phyloP scores from a whole-genome alignment of 2,888 invertebrate species.

The Hydriomena furcata region DNA sequence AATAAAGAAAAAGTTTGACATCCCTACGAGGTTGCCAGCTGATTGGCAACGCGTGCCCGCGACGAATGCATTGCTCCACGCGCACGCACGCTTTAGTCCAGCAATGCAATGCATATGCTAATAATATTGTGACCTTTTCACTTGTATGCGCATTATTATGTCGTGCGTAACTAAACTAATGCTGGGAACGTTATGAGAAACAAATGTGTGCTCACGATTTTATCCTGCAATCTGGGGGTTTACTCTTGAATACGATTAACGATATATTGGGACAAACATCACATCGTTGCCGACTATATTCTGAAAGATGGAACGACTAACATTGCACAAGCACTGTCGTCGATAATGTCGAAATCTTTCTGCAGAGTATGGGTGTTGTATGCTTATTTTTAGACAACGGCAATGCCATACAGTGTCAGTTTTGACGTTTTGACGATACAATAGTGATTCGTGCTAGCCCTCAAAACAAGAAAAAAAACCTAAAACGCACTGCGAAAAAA shows the following conservation, averaged over 20 bases:
- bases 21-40: constrained; percentile 27
- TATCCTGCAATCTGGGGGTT: background rate
- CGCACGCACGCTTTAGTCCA: constrained; percentile 41
- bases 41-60: constrained; percentile 47
- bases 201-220: constrained; percentile 13
- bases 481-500: too few relatives aligned
- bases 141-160: constrained; percentile 28
- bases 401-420: too few relatives aligned
- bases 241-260: background rate
- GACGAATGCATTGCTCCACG: constrained; percentile 42
- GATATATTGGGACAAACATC: too few relatives aligned
- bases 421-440: too few relatives aligned
- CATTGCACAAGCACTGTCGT: too few relatives aligned
- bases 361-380: too few relatives aligned
- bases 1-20: constrained; percentile 16
- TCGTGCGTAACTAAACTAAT: constrained; percentile 14
- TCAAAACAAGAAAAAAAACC: too few relatives aligned
- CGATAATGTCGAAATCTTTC: too few relatives aligned
- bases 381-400: background rate
- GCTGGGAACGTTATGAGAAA: constrained; percentile 7
- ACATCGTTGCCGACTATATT: too few relatives aligned
- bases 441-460: too few relatives aligned
- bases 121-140: constrained; percentile 33
- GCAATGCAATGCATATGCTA: constrained; percentile 34
- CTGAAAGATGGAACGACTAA: too few relatives aligned